Evolutionary conservation across 2,797 vertebrate genomes (phyloP), one percentile per base, ranked within the genome.

Genomic region (Megaceryle alcyon): DNA sequence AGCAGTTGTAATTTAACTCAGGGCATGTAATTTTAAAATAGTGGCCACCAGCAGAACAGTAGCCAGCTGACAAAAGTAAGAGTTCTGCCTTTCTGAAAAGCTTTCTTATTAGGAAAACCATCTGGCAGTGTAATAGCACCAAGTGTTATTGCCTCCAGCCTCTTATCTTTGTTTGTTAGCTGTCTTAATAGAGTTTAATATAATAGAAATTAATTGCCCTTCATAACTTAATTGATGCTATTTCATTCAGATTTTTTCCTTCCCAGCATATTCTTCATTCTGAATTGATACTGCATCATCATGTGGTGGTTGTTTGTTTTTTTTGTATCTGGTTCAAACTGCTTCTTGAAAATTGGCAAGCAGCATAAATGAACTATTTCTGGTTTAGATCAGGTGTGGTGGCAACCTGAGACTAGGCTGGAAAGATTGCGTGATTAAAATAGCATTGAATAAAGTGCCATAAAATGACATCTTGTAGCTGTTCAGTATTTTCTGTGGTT

Each of bases 121-220:
- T 92, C 31, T 88, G 75, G 33, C 61, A 89, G 35, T 57, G 12
- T 85, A 82, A 88, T 87, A 89, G 77, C 49, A 54, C 43, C 22
- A 28, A 77, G 64, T 89, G 64, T 89, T 92, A 86, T 26, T 94
- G 92, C 89, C 92, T 92, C 80, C 70, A 94, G 73, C 88, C 44
- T 92, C 75, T 85, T 94, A 54, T 88, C 92, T 94, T 80, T 92
- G 65, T 44, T 89, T 93, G 51, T 65, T 89, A 95, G 87, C 61
- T 91, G 28, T 87, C 66, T 92, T 85, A 92, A 90, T 63, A 66
- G 61, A 53, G 56, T 94, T 92, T 94, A 76, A 79, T 88, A 73
- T 53, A 83, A 90, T 46, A 60, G 54, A 94, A 92, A 83, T 95
- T 92, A 95, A 95, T 91, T 91, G 82, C 69, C 39, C 71, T 94